Evolutionary conservation across 2,797 vertebrate species (phyloP).

Genomic region (Neomorphus geoffroyi): DNA sequence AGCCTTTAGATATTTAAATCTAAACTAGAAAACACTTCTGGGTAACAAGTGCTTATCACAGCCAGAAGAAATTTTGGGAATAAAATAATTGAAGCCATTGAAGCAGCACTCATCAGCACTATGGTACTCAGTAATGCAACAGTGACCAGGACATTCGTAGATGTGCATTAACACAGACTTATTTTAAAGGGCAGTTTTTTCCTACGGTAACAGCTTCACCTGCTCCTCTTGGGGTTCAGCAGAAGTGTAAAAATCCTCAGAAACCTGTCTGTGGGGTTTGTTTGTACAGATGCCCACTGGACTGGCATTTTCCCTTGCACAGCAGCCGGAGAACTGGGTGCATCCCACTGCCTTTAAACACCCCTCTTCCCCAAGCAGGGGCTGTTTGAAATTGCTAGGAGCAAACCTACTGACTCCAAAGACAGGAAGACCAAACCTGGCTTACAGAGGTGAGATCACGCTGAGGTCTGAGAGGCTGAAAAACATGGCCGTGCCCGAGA

Average conservation of each 20-base stretch:
- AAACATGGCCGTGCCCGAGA: accelerated
- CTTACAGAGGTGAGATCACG: neutral
- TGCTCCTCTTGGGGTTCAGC: neutral
- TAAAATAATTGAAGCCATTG: neutral
- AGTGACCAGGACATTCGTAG: accelerated
- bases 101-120: neutral
- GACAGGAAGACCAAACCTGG: neutral
- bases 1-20: neutral
- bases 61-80: neutral
- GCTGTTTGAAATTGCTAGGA: accelerated
- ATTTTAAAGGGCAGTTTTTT: accelerated
- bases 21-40: neutral
- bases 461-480: accelerated
- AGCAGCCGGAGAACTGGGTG: accelerated
- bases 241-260: neutral
- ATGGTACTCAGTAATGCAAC: neutral
- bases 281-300: accelerated
- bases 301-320: accelerated
- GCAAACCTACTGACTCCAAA: accelerated
- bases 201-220: accelerated
- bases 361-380: accelerated
- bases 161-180: accelerated
- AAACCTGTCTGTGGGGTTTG: accelerated
- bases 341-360: accelerated
- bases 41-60: neutral